Evolutionary conservation across 2,888 invertebrate genomes (phyloP).

Genomic region (Eurytoma adleriae): DNA sequence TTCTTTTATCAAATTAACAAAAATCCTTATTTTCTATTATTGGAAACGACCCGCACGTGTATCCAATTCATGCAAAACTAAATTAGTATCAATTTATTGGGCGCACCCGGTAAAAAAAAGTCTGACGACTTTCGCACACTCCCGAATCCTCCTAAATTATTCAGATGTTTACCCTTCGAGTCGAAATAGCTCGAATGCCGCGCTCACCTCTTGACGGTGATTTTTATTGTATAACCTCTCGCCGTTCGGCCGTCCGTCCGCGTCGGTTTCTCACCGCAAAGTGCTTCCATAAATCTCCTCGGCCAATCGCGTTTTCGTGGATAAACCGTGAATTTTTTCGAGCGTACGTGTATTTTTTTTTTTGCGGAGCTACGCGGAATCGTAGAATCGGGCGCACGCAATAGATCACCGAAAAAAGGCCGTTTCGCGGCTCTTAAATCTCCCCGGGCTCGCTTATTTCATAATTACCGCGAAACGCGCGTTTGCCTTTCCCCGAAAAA

Average conservation of each 20-base stretch:
- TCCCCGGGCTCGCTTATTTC: constrained; percentile 30
- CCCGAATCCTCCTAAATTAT: too few relatives aligned
- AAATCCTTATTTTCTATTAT: too few relatives aligned
- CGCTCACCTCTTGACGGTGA: constrained; percentile 2
- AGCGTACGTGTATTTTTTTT: not conserved
- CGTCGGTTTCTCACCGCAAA: constrained; percentile 5
- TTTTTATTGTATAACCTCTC: constrained; percentile 11
- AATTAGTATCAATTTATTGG: too few relatives aligned
- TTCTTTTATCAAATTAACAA: too few relatives aligned
- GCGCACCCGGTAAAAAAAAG: too few relatives aligned
- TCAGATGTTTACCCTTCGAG: not conserved
- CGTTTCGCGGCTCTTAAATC: constrained; percentile 29
- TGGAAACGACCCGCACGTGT: too few relatives aligned
- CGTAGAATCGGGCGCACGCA: constrained; percentile 24
- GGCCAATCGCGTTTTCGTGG: constrained; percentile 31
- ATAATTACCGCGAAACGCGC: constrained; percentile 46
- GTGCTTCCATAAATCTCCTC: constrained; percentile 49
- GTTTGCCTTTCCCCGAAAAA: constrained; percentile 34
- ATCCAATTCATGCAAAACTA: too few relatives aligned
- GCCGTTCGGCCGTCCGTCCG: not conserved
- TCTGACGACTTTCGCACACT: too few relatives aligned
- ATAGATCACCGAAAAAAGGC: constrained; percentile 44
- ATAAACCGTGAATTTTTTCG: constrained; percentile 55
- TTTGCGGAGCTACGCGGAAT: not conserved
- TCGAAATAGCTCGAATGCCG: not conserved